Evolutionary conservation across 2,888 invertebrate genomes (phyloP), one percentile per base, ranked within the genome.

Genomic region (Caenorhabditis becei): DNA sequence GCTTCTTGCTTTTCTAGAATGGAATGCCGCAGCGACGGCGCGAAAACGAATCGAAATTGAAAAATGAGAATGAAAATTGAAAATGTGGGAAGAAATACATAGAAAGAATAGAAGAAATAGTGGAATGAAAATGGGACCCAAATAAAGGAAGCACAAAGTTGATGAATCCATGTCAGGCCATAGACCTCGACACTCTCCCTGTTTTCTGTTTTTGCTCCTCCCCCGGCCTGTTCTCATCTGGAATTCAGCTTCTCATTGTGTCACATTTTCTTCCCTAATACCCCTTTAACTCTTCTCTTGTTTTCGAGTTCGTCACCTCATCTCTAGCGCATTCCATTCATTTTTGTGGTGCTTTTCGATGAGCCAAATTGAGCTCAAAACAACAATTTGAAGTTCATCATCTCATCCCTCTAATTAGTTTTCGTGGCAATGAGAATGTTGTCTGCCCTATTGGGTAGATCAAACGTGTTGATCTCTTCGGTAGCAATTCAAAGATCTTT

Each of bases 221-320:
- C 41, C 14, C 28, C 20, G 56, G 18, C 14, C 18, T 41, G 54
- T 51, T 66, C 59, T 74, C 54, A 66, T 74, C 58, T 65, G 51
- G 59, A 59, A 74, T 66, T 65, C 65, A 58, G 41, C 65, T 58
- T 65, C 65, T 63, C 37, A 24, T 74, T 35, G 56, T 59, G 72
- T 65, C 37, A 24, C 58, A 58, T 65, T 56, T 49, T 37, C 51
- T 74, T 66, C 37, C 56, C 56, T 74, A 59, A 65, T 74, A 65
- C 74, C 65, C 59, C 65, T 53, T 63, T 72, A 63, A 72, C 72
- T 63, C 61, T 41, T 71, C 26, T 54, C 24, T 56, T 72, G 56
- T 67, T 53, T 35, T 18, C 32, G 62, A 71, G 53, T 54, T 71
- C 44, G 53, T 63, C 23, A 41, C 41, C 41, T 41, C 41, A 2